Evolutionary conservation across 2,797 vertebrate species (phyloP).

Genomic region (Coilia nasus): DNA sequence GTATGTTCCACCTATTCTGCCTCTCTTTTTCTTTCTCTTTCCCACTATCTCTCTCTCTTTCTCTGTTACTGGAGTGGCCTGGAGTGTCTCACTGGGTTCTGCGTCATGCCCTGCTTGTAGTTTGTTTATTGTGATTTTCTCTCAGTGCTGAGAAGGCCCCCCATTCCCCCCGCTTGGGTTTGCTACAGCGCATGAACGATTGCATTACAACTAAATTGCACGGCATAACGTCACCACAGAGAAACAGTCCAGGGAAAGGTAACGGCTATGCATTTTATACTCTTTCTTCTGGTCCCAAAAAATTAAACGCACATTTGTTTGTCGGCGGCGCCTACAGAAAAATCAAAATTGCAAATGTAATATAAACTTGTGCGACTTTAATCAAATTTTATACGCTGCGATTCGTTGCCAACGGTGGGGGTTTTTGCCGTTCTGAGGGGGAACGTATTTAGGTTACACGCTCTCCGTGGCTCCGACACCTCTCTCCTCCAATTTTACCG

Average conservation of each 20-base stretch:
- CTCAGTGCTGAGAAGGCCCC: not conserved
- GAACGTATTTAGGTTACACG: conserved; percentile 44
- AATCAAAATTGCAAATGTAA: conserved; percentile 28
- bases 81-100: conserved; percentile 40
- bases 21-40: not conserved
- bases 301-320: conserved; percentile 11
- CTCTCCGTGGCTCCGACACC: conserved; percentile 27
- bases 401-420: conserved; percentile 32
- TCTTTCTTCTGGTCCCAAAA: not conserved
- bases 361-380: conserved; percentile 5
- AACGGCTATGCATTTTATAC: not conserved
- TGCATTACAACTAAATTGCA: conserved; percentile 16
- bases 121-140: conserved; percentile 47
- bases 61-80: conserved; percentile 20
- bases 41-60: not conserved
- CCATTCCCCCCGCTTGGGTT: not conserved
- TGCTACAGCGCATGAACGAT: not conserved
- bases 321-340: not conserved
- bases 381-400: conserved; percentile 38
- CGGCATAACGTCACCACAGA: not conserved
- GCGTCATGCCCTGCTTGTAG: conserved; percentile 38
- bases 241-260: not conserved
- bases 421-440: conserved; percentile 38
- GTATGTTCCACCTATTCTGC: not conserved
- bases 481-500: conserved; percentile 37